phyloP scores from a whole-genome alignment of 2,113 vertebrate species.

The Hippolais icterina region DNA sequence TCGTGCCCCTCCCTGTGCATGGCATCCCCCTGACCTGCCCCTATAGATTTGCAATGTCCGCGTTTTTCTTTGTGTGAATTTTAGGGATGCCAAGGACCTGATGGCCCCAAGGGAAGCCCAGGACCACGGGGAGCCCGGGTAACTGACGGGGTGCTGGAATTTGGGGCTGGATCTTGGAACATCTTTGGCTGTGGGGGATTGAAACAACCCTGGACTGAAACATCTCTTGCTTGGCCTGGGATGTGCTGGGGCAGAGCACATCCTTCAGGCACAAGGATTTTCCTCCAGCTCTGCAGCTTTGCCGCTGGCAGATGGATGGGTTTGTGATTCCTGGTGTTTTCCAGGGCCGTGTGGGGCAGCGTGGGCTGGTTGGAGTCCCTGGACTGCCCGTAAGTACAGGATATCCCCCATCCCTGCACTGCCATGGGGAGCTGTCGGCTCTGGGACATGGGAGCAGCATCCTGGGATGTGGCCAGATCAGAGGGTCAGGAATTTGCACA shows the following conservation, averaged over 20 bases:
- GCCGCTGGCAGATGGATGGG: neutral
- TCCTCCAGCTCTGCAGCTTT: neutral
- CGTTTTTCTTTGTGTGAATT: neutral
- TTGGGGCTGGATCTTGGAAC: neutral
- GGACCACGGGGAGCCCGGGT: slow-evolving; percentile 83
- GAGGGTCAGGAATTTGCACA: neutral
- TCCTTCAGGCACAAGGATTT: neutral
- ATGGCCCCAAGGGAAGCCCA: slow-evolving; percentile 74
- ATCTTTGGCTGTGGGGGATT: neutral
- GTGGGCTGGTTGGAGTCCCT: slow-evolving; percentile 79
- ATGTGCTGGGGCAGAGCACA: neutral
- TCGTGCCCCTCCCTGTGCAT: fast-evolving
- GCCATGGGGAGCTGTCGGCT: fast-evolving
- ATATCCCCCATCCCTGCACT: neutral
- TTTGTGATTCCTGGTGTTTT: neutral
- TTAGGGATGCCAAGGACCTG: slow-evolving; percentile 82
- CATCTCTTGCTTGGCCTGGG: neutral
- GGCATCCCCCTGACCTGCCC: neutral
- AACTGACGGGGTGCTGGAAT: neutral
- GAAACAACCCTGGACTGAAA: neutral
- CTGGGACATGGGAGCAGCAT: neutral
- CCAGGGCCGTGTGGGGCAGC: slow-evolving; percentile 82
- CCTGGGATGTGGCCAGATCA: fast-evolving
- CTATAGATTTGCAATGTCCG: too few species aligned
- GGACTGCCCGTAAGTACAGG: slow-evolving; percentile 77